Evolutionary conservation across 2,797 vertebrate genomes (phyloP), one percentile per base, ranked within the genome.

Genomic region (Notamacropus eugenii): DNA sequence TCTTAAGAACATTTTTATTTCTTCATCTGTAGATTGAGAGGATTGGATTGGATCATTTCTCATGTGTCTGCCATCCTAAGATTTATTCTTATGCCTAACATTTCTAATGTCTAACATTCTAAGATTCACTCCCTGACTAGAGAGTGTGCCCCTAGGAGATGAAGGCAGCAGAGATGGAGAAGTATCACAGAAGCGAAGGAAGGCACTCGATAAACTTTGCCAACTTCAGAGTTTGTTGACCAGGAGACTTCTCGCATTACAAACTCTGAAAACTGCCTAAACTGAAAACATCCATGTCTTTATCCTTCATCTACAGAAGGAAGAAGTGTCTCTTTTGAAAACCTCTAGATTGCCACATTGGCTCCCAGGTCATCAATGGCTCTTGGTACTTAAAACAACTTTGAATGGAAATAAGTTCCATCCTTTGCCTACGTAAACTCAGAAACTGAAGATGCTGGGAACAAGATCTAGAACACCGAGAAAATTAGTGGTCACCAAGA

Each of bases 131-230:
- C 55, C 28, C 13, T 34, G 55, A 54, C 28, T 40, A 40, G 34
- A 9, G 5, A 0, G 59, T 24, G 55, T 0, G 1, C 5, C 29
- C 59, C 27, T 54, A 58, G 91, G 50, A 31, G 9, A 34, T 5
- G 34, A n/a, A 0, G 55, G 6, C 0, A 1, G 0, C 0, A 0
- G 1, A 2, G n/a, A 24, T 2, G n/a, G 5, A 46, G 5, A 5
- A 3, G 0, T 1, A 29, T 2, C 5, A 14, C 11, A 40, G 6
- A 0, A 2, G 1, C 29, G 31, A 54, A 55, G 14, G 28, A 40
- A 4, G 46, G 14, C 58, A 29, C 12, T 12, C 50, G 87, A n/a
- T 24, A 27, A 52, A 46, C 9, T 28, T 67, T 58, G 57, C 16
- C 52, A 0, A 55, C 46, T 90, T 31, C 90, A 19, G 27, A n/a